Percentiles rank a stretch among this genome's conserved stretches.
These are phyloP conservation scores for Protaetia brevitarsis DNA, from an alignment of 1,140 invertebrate genomes.

Conservation along the genomic window DNA sequence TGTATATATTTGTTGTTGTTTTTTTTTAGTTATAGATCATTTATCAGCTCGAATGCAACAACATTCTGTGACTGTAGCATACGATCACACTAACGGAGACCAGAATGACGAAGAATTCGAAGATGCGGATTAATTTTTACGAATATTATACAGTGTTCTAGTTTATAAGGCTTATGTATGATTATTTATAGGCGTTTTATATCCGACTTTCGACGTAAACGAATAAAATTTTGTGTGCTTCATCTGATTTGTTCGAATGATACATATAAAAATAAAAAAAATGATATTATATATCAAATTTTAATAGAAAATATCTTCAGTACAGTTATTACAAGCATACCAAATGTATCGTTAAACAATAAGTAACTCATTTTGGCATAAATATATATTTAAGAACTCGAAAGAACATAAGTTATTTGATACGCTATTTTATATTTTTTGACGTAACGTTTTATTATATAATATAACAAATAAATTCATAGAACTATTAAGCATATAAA, in stretches of 20 bases:
- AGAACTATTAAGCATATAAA: too few species aligned
- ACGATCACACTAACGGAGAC: constrained; percentile 35
- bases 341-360: not conserved
- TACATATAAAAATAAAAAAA: not conserved
- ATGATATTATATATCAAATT: not conserved
- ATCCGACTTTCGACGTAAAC: not conserved
- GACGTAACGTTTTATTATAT: too few species aligned
- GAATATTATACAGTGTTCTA: too few species aligned
- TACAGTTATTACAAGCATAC: constrained; percentile 8
- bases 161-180: constrained; percentile 1
- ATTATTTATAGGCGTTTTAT: constrained; percentile 12
- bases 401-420: not conserved
- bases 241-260: not conserved
- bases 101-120: constrained; percentile 45
- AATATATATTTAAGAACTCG: not conserved
- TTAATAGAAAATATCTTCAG: constrained; percentile 11
- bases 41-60: constrained; percentile 36
- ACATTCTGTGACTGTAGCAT: constrained; percentile 35
- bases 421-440: too few species aligned
- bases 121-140: constrained; percentile 48
- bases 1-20: too few species aligned
- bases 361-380: not conserved
- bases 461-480: too few species aligned
- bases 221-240: constrained; percentile 4
- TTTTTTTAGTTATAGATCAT: too few species aligned